Evolutionary conservation across 2,113 vertebrate species (phyloP), one percentile per base, ranked within the genome.

Genomic region (Trichomycterus rosablanca): DNA sequence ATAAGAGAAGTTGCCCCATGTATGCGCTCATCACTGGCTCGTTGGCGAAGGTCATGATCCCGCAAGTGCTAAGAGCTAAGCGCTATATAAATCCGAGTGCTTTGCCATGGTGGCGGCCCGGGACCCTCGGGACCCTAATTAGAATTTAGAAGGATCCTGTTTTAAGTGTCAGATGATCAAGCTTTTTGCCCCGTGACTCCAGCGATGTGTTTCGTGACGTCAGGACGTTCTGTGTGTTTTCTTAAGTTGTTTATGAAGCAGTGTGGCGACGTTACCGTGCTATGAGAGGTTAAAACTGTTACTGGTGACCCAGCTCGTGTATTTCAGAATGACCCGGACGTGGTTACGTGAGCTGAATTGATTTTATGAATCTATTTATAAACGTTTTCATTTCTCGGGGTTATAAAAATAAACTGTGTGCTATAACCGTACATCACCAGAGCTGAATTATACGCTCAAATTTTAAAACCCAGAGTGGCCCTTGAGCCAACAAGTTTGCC

Each of bases 81-180:
- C 79, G 80, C 74, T 79, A 71, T 80, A 87, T 87, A 84, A 88
- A 88, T 88, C 84, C 87, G 84, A 86, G 82, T 74, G 76, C 72
- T 84, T 87, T 83, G 79, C 77, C n/a, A n/a, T n/a, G 84, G 81
- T 83, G 83, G 83, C 82, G 81, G 79, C 80, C 75, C 73, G 55
- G 71, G 65, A 65, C 86, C 84, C 81, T 72, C 79, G 84, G 82
- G 84, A 88, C 77, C 82, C 87, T 88, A 84, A 89, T 88, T 89
- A 88, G 87, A 87, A 88, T 87, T 83, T 84, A 86, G 83, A 81
- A 87, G 83, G 83, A 86, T 88, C 84, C 80, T 81, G 84, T 87
- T 89, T 85, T 86, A 89, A 87, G 82, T 82, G 77, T 78, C 66
- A 85, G 86, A 81, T 86, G 83, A 86, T 77, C 68, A 66, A 84